A percentile compares a stretch with the other conserved stretches of the same genome.
phyloP scores from a whole-genome alignment of 2,888 invertebrate genomes.

The Quadriops clusia region DNA sequence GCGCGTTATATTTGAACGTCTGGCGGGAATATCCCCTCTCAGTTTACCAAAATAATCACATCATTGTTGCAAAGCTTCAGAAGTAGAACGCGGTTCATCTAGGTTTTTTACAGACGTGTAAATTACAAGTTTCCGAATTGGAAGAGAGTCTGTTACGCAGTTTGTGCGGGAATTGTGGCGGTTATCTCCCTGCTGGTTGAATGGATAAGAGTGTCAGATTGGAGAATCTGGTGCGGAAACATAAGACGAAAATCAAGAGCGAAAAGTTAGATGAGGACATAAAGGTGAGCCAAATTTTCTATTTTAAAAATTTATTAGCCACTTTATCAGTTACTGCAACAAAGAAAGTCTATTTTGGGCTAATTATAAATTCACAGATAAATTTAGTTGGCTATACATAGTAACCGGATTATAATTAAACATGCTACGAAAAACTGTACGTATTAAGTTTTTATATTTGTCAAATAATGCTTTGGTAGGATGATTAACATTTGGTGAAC shows the following conservation, averaged over 20 bases:
- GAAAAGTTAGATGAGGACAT: constrained; percentile 63
- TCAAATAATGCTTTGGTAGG: no score
- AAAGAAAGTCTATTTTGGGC: no score
- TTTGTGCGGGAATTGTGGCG: constrained; percentile 1
- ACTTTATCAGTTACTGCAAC: no score
- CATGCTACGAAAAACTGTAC: no score
- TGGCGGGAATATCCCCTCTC: constrained; percentile 32
- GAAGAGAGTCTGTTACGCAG: constrained; percentile 3
- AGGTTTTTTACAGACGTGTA: constrained; percentile 14
- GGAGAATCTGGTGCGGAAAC: constrained; percentile 8
- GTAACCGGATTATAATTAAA: no score
- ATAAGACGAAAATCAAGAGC: constrained; percentile 46
- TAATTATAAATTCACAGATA: no score
- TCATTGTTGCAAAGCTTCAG: constrained; percentile 26
- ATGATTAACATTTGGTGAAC: no score
- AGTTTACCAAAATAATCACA: constrained; percentile 33
- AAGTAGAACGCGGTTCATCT: constrained; percentile 17
- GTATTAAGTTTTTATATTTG: no score
- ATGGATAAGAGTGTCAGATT: constrained; percentile 27
- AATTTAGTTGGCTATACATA: no score
- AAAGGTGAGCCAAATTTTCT: constrained; percentile 59
- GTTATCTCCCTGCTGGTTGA: constrained; percentile 14
- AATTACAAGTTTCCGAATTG: constrained; percentile 7
- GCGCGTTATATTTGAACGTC: constrained; percentile 25
- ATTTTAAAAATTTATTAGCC: no score